Base-by-base conservation (phyloP, 2,888 invertebrate genomes). In the Drosophila parthenogenetica region DNA sequence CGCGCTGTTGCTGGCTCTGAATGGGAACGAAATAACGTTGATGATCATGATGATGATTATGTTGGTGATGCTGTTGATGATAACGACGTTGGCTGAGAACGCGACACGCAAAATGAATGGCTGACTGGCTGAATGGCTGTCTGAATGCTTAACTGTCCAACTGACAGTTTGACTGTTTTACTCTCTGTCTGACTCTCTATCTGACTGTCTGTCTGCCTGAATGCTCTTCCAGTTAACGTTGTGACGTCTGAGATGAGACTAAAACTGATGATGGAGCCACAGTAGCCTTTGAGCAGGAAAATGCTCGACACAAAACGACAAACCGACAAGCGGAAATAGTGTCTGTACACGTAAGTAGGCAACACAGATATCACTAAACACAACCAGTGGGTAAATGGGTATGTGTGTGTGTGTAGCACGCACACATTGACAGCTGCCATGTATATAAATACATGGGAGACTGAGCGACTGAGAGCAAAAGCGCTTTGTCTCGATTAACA, bases 401-500 rank as follows among this genome's bases (percentile, higher is more conserved):
- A 32, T 17, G 17, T 19, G 39, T 51, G 51, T 50, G 37, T 32
- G 13, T 35, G 13, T 13, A 32, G 50, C 40, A 61, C 61, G 53
- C 48, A 67, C 51, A 58, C 46, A 46, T 45, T 16, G 50, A 46
- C 46, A 48, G 16, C 46, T 11, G 25, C 29, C 49, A 54, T 65
- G 69, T 51, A 49, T 49, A 73, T 51, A 63, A 61, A 62, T 51
- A 37, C 53, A 49, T 29, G 57, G 60, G 59, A 43, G 53, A 45
- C 5, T 29, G 29, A 29, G 22, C 40, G 43, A 54, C 55, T 16
- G 58, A 39, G 48, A 39, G 48, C 37, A 69, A 13, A 13, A 35
- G 65, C 67, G 70, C 87, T 88, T 89, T 89, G 89, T 84, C 75
- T 84, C 86, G 86, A 89, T 87, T 87, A 84, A 89, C 88, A 89